Evolutionary conservation across 1,140 invertebrate genomes (phyloP), one percentile per base, ranked within the genome.

Genomic region (Drosophila subpulchrella): DNA sequence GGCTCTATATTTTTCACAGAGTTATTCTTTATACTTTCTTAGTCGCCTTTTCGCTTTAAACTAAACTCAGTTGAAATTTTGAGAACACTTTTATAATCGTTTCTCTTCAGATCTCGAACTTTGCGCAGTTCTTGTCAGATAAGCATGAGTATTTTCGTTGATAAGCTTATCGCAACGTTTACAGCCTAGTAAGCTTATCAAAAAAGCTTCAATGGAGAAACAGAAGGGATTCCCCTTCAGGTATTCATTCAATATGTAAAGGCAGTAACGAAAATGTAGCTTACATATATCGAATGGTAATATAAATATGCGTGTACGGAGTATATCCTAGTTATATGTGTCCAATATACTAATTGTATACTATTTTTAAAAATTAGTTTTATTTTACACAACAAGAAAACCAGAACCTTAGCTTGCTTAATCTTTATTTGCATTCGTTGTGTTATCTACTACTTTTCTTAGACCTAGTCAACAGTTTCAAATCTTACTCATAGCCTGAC

Each of bases 121-220:
- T 24, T 15, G 15, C 15, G 38, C 39, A 42, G 30, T 51, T 24
- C 5, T 34, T 6, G n/a, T 2, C 11, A 17, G 41, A 75, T 75
- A 75, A 75, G 61, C 30, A 10, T 1, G 12, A 32, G 39, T 42
- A n/a, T 36, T 42, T 65, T 38, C 27, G 38, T 17, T 57, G 51
- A 70, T 57, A 59, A 51, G 39, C 41, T 76, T 75, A 66, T 38
- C n/a, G 5, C 7, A 13, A n/a, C 11, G 15, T 70, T 54, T 70
- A 72, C 47, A 39, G 54, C 30, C 8, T 6, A 38, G 27, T 6
- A 15, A 54, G 36, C 24, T 39, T 38, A n/a, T 27, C 3, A 71
- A 15, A 30, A n/a, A 2, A 34, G 55, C 12, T 68, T 68, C 30
- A 66, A 66, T 53, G 30, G 46, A 12, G 32, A 32, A 24, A 41